phyloP scores from a whole-genome alignment of 2,113 vertebrate genomes.

The Hirundichthys speculiger region DNA sequence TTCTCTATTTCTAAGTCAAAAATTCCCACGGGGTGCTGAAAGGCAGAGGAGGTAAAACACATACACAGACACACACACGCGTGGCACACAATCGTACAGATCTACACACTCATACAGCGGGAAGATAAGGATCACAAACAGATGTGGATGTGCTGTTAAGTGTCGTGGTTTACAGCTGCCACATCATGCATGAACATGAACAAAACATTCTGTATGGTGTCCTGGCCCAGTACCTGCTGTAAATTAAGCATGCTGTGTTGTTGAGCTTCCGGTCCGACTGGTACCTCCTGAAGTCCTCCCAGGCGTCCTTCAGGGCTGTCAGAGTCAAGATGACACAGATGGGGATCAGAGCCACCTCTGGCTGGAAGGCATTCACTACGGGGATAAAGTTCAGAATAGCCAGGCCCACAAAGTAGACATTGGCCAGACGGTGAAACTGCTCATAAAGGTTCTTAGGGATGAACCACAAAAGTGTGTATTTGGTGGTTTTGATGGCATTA shows the following conservation, averaged over 20 bases:
- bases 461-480: slow-evolving; percentile 88
- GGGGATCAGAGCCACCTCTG: slow-evolving; percentile 87
- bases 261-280: slow-evolving; percentile 89
- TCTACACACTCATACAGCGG: slow-evolving; percentile 32
- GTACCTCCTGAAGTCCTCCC: slow-evolving; percentile 92
- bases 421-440: slow-evolving; percentile 91
- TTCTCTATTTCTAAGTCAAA: slow-evolving; percentile 69
- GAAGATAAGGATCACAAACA: slow-evolving; percentile 38
- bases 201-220: not conserved
- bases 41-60: slow-evolving; percentile 66
- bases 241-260: slow-evolving; percentile 84
- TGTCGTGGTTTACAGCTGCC: slow-evolving; percentile 2
- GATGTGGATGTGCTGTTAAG: slow-evolving; percentile 7
- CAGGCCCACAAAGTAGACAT: slow-evolving; percentile 90
- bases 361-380: slow-evolving; percentile 89
- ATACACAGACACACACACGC: slow-evolving; percentile 32
- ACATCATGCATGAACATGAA: slow-evolving; percentile 10
- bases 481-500: slow-evolving; percentile 92
- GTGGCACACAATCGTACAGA: slow-evolving; percentile 27
- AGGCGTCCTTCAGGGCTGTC: slow-evolving; percentile 91
- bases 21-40: slow-evolving; percentile 62
- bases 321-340: slow-evolving; percentile 86
- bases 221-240: slow-evolving; percentile 85
- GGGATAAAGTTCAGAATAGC: slow-evolving; percentile 90
- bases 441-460: slow-evolving; percentile 91